phyloP scores from a whole-genome alignment of 2,113 vertebrate species.

The Gopherus evgoodei region DNA sequence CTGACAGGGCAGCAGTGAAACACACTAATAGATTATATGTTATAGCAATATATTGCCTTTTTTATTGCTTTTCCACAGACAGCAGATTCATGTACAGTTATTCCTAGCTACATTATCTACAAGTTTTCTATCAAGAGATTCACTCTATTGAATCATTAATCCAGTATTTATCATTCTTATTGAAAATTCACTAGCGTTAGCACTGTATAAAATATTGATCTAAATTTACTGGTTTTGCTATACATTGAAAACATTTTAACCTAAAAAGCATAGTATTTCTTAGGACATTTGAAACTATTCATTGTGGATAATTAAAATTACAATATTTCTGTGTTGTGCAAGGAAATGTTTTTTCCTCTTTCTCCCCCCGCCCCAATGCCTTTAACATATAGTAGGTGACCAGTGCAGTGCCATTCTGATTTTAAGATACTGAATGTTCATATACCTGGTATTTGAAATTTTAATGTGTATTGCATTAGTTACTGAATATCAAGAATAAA shows the following conservation, averaged over 20 bases:
- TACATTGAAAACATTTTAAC: slow-evolving; percentile 80
- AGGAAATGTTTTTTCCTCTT: not conserved
- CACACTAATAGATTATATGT: slow-evolving; percentile 75
- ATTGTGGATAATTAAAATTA: slow-evolving; percentile 76
- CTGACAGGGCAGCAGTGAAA: slow-evolving; percentile 61
- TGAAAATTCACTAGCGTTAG: slow-evolving; percentile 76
- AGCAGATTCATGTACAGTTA: slow-evolving; percentile 77
- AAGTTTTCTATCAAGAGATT: slow-evolving; percentile 76
- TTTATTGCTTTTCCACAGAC: slow-evolving; percentile 71
- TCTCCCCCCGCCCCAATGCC: not conserved
- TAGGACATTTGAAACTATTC: slow-evolving; percentile 78
- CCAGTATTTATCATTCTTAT: slow-evolving; percentile 79
- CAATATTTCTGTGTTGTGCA: slow-evolving; percentile 71
- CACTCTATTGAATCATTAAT: slow-evolving; percentile 81
- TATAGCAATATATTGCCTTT: slow-evolving; percentile 74
- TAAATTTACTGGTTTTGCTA: slow-evolving; percentile 79
- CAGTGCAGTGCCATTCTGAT: slow-evolving; percentile 62
- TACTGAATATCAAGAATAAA: slow-evolving; percentile 83
- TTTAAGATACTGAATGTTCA: slow-evolving; percentile 78
- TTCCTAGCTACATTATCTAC: slow-evolving; percentile 77
- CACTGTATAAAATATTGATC: slow-evolving; percentile 75
- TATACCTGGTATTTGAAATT: slow-evolving; percentile 79
- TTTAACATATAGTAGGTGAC: slow-evolving; percentile 71
- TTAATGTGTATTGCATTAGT: slow-evolving; percentile 81
- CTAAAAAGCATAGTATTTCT: slow-evolving; percentile 73